Percentiles rank a stretch among this genome's conserved stretches.
These are phyloP conservation scores for Orius insidiosus DNA, from an alignment of 1,140 invertebrate genomes.

Conservation along the genomic window DNA sequence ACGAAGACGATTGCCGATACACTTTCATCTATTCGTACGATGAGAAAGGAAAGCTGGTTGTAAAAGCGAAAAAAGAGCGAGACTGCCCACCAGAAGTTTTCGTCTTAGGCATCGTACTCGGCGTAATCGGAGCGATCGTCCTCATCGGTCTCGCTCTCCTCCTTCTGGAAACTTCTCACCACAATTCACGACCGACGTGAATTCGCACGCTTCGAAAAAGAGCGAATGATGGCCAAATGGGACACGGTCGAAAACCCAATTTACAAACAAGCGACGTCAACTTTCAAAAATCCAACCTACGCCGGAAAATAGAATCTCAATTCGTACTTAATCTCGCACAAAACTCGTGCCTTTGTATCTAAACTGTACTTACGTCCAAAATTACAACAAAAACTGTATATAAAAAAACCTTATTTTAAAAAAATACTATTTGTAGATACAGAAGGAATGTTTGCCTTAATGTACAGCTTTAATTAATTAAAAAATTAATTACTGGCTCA, in stretches of 20 bases:
- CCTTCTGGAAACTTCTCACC: slow-evolving; percentile 91
- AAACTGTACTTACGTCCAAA: background rate
- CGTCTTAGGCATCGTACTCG: slow-evolving; percentile 63
- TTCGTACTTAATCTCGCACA: slow-evolving; percentile 1
- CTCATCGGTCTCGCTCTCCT: slow-evolving; percentile 73
- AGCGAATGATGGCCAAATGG: slow-evolving; percentile 88
- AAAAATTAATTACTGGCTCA: slow-evolving; percentile 2
- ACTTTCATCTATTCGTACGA: slow-evolving; percentile 62
- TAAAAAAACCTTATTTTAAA: background rate
- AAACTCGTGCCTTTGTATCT: background rate
- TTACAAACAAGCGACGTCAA: slow-evolving; percentile 96
- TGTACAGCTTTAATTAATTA: background rate
- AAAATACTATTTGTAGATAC: slow-evolving; percentile 4
- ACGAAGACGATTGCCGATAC: slow-evolving; percentile 71
- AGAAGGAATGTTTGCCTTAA: background rate
- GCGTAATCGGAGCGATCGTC: slow-evolving; percentile 88
- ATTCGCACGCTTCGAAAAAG: slow-evolving; percentile 93
- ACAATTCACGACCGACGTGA: slow-evolving; percentile 90
- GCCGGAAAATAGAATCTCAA: slow-evolving; percentile 39
- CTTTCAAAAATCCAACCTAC: slow-evolving; percentile 95
- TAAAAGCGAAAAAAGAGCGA: slow-evolving; percentile 50
- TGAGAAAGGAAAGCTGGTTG: slow-evolving; percentile 29
- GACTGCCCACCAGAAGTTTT: slow-evolving; percentile 61
- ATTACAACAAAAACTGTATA: background rate
- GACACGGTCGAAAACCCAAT: slow-evolving; percentile 96